Evolutionary conservation across 2,888 invertebrate genomes (phyloP), one percentile per base, ranked within the genome.

Genomic region (Dastarcus helophoroides): DNA sequence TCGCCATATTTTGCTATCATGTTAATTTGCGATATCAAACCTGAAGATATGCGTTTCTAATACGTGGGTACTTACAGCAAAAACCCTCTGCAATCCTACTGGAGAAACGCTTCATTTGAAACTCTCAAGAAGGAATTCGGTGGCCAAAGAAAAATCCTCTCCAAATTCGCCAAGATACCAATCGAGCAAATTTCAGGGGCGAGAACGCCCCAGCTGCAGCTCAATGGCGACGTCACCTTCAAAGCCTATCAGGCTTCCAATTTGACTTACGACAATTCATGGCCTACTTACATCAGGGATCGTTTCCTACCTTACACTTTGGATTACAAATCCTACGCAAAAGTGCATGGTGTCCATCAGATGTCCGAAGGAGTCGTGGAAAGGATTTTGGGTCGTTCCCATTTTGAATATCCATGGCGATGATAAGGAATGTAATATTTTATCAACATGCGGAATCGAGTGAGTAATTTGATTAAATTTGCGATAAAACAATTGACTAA

Each of bases 271-370:
- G 80, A 81, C 46, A 66, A 67, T 32, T 69, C 74, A 2, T 71
- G 78, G 73, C 65, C 73, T 0, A 69, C 74, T 0, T 53, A 56
- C 11, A 41, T 41, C 1, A 40, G 61, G 31, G 65, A 66, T 14
- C 68, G 67, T 10, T 50, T 74, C 1, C 80, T 74, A 71, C 81
- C 81, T 0, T 81, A 79, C 53, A 79, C 78, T 1, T 51, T 79
- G 31, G 72, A 81, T 46, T 74, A 69, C 41, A 50, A 52, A 1
- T 65, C n/a, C 68, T 1, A 63, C 39, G 9, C 71, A 76, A 50
- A 68, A 71, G 34, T 77, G 77, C 33, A 31, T 38, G 15, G 44
- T 56, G 4, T 61, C 70, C 8, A 62, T 58, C 1, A 64, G 65
- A 0, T 79, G 78, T 47, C 76, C 77, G 1, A 59, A 54, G 2